A percentile compares a stretch with the other conserved stretches of the same genome.
Conservation (phyloP, 30 jellyfish, hydroid and myxozoan species). For the Rhopilema esculentum region DNA sequence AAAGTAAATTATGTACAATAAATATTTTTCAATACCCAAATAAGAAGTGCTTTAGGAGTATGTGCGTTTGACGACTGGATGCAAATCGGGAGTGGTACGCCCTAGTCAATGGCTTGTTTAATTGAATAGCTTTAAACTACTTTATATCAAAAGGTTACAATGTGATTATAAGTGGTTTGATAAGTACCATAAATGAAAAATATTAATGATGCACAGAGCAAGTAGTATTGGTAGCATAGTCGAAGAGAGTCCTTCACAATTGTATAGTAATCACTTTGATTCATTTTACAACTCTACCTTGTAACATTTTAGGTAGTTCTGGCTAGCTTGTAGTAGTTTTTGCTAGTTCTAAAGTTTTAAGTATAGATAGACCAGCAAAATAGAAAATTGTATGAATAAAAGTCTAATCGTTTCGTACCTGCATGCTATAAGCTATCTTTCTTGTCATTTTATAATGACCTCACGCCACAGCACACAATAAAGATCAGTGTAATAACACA, state of each 20-base stretch:
- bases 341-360: no score
- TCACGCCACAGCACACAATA: no score
- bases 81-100: neutral
- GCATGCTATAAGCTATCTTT: no score
- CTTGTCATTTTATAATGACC: no score
- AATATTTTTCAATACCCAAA: slow-evolving; percentile 63
- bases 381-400: neutral
- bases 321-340: no score
- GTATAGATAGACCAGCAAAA: neutral
- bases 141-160: neutral
- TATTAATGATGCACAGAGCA: no score
- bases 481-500: no score
- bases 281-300: no score
- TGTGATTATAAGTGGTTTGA: neutral
- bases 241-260: neutral
- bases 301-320: no score
- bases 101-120: neutral
- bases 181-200: neutral
- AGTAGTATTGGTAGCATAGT: neutral
- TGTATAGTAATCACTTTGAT: neutral
- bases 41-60: slow-evolving; percentile 42
- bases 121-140: neutral
- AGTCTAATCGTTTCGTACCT: no score
- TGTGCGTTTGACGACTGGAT: slow-evolving; percentile 8
- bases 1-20: slow-evolving; percentile 32